Percentiles rank a stretch among this genome's conserved stretches.
Evolutionary conservation across 37 sponge, comb jelly and placozoan genomes (phyloP).

Genomic region (Ephydatia muelleri): DNA sequence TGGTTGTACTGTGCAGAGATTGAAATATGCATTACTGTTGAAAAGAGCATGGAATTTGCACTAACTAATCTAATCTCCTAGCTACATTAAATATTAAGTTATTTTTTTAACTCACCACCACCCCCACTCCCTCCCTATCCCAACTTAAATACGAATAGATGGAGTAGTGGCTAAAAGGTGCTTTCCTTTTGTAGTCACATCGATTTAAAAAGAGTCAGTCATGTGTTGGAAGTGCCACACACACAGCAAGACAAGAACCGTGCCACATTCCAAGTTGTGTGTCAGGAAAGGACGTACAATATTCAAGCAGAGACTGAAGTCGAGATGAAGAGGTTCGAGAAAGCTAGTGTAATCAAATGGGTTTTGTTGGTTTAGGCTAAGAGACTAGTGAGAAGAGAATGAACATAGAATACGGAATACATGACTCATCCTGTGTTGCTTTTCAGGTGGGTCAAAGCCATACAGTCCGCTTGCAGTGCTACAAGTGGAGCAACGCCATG

Average conservation of each 20-base stretch:
- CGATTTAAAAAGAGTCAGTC: conserved; percentile 61
- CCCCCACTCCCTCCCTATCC: background rate
- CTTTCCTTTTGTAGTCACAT: conserved; percentile 47
- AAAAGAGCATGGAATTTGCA: background rate
- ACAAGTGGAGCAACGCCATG: background rate
- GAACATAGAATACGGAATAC: no score
- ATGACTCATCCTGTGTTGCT: background rate
- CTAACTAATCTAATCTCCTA: background rate
- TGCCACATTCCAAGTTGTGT: conserved; percentile 62
- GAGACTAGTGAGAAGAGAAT: no score
- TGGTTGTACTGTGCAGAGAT: background rate
- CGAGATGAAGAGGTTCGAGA: conserved; percentile 66
- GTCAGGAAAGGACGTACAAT: conserved; percentile 72
- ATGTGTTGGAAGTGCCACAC: conserved; percentile 35
- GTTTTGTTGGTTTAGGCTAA: no score
- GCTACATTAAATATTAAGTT: background rate
- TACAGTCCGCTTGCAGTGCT: background rate
- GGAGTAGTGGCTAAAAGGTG: no score
- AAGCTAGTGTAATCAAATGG: background rate
- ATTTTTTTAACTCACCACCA: background rate
- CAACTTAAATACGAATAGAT: no score
- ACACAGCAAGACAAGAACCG: conserved; percentile 75
- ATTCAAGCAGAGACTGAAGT: conserved; percentile 62
- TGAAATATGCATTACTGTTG: background rate
- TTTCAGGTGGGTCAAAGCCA: background rate